Base-by-base conservation (phyloP, 2,888 invertebrate genomes). In the Morpho achilles region DNA sequence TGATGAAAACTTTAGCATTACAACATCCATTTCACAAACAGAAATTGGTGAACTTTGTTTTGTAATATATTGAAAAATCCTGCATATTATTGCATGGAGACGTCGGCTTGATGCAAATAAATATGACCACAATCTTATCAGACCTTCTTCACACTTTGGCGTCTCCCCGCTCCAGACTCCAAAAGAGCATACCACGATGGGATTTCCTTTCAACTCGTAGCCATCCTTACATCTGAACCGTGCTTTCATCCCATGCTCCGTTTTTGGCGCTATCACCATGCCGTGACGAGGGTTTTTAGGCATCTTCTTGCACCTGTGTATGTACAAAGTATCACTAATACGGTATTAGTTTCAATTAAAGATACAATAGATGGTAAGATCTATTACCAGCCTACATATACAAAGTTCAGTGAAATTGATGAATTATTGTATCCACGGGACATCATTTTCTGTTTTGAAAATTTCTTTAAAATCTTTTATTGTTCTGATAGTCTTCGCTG, bases 231-330 rank as follows among this genome's bases (percentile, higher is more conserved):
- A 99, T 66, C 95, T 94, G 80, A 97, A 99, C 40, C 96, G 92
- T 0, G 99, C 99, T 74, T 95, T 95, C 95, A 98, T 97, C 0
- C 98, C 98, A 75, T 99, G 99, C 64, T 97, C 97, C n/a, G 97
- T 97, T 77, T 98, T 98, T 0, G 99, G 98, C 1, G 98, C 99
- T 59, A 99, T 95, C 5, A 99, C 98, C 94, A 98, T 96, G 0
- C 99, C 99, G 73, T 98, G 96, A 56, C 96, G 95, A 0, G 99
- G 98, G 4, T 94, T 91, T 61, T 93, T 94, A 0, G 98, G 98
- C 91, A 98, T 93, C 70, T 85, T 91, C 73, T 96, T 96, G 79
- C 98, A 97, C 40, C 96, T 93, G 58, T 86, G 92, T 65, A 41
- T 16, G 16, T 16, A 16, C 16, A 16, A 16, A 16, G 16, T 16